Conservation (phyloP, 2,888 invertebrate genomes). For the Notodromas monacha region DNA sequence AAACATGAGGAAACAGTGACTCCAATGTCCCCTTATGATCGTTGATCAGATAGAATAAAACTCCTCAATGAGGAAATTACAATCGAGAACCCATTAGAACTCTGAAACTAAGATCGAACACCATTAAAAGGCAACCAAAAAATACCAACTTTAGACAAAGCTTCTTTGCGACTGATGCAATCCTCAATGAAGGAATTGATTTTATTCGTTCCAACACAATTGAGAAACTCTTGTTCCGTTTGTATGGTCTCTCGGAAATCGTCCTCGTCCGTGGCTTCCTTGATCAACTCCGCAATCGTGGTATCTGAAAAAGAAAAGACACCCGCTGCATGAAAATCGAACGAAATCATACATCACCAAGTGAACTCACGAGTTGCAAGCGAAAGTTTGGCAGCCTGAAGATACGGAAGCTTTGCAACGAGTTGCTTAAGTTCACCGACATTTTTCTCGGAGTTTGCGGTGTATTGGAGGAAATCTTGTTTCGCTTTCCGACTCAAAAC, state of each 20-base stretch:
- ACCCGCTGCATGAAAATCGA: slow-evolving; percentile 1
- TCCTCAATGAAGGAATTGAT: slow-evolving; percentile 63
- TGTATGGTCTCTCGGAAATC: slow-evolving; percentile 43
- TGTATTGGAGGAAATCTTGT: slow-evolving; percentile 42
- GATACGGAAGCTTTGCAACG: slow-evolving; percentile 53
- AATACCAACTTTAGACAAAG: slow-evolving; percentile 30
- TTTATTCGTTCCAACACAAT: slow-evolving; percentile 68
- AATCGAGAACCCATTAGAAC: no score
- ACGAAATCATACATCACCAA: not conserved
- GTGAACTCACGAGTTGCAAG: slow-evolving; percentile 27
- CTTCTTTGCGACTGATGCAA: slow-evolving; percentile 48
- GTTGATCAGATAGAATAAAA: no score
- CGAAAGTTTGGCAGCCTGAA: slow-evolving; percentile 53
- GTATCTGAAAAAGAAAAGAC: slow-evolving; percentile 31
- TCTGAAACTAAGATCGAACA: no score
- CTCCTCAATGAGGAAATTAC: no score
- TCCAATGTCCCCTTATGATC: no score
- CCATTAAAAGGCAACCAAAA: no score
- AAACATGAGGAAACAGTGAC: no score
- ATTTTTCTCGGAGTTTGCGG: slow-evolving; percentile 37
- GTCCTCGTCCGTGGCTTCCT: slow-evolving; percentile 40
- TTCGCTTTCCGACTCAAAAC: slow-evolving; percentile 55
- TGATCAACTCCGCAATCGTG: slow-evolving; percentile 69
- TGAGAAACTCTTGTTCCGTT: slow-evolving; percentile 65
- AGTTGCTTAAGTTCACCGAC: slow-evolving; percentile 83